Evolutionary conservation across 2,888 invertebrate species (phyloP).

Genomic region (Oligia latruncula): DNA sequence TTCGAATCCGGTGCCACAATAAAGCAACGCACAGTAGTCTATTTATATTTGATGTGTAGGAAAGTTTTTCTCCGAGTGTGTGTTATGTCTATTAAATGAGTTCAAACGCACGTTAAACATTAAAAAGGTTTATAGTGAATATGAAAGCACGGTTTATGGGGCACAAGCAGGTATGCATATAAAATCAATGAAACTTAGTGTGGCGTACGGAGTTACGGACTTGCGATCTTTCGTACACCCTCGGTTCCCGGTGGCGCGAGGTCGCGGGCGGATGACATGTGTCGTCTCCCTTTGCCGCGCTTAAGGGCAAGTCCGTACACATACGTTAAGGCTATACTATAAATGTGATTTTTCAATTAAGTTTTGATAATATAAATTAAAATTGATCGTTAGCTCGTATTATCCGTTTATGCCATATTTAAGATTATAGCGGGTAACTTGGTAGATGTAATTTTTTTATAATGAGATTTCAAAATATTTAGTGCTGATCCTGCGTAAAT

Average conservation of each 20-base stretch:
- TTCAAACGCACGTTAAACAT: neutral
- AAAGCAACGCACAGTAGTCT: neutral
- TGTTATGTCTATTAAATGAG: neutral
- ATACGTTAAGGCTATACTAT: neutral
- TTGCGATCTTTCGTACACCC: neutral
- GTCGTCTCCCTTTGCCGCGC: neutral
- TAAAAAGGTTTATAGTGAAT: neutral
- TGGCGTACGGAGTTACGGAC: neutral
- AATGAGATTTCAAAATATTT: too few relatives aligned
- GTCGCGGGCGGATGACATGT: neutral
- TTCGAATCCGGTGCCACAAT: neutral
- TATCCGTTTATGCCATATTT: too few relatives aligned
- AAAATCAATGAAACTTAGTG: neutral
- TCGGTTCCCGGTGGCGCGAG: neutral
- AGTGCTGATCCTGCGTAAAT: too few relatives aligned
- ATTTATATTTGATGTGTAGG: neutral
- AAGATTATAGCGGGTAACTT: too few relatives aligned
- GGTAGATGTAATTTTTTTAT: too few relatives aligned
- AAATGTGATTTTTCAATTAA: neutral
- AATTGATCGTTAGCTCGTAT: too few relatives aligned
- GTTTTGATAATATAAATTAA: too few relatives aligned
- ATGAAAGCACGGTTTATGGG: neutral
- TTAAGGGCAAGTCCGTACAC: neutral
- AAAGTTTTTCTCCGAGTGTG: neutral
- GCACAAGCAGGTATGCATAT: neutral